phyloP scores from a whole-genome alignment of 2,113 vertebrate species.

The Aramus guarauna region DNA sequence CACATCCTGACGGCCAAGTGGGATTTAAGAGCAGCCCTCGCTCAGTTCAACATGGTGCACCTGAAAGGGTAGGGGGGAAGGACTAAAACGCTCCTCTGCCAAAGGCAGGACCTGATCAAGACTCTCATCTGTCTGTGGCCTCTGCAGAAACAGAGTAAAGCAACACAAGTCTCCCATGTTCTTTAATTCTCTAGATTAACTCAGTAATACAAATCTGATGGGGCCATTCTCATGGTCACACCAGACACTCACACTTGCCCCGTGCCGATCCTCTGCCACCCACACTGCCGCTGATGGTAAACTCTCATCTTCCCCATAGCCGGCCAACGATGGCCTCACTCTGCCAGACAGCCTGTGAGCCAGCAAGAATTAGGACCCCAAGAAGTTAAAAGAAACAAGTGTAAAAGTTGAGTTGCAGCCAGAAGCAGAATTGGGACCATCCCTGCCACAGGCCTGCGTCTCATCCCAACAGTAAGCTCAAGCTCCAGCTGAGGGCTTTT shows the following conservation, averaged over 20 bases:
- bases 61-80: neutral
- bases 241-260: neutral
- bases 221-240: neutral
- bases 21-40: neutral
- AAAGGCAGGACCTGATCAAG: neutral
- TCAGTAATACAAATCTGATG: neutral
- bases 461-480: neutral
- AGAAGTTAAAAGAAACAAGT: neutral
- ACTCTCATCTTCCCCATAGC: neutral
- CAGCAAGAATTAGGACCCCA: neutral
- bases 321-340: fast-evolving
- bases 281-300: neutral
- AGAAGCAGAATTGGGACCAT: neutral
- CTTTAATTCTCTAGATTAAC: neutral
- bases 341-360: neutral
- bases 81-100: neutral
- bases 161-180: neutral
- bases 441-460: neutral
- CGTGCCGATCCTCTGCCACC: neutral
- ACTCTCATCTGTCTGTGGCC: neutral
- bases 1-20: neutral
- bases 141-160: neutral
- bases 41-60: neutral
- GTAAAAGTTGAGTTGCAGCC: neutral
- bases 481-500: neutral